Evolutionary conservation across 1,140 invertebrate genomes (phyloP), one percentile per base, ranked within the genome.

Genomic region (Drosophila pallidifrons): DNA sequence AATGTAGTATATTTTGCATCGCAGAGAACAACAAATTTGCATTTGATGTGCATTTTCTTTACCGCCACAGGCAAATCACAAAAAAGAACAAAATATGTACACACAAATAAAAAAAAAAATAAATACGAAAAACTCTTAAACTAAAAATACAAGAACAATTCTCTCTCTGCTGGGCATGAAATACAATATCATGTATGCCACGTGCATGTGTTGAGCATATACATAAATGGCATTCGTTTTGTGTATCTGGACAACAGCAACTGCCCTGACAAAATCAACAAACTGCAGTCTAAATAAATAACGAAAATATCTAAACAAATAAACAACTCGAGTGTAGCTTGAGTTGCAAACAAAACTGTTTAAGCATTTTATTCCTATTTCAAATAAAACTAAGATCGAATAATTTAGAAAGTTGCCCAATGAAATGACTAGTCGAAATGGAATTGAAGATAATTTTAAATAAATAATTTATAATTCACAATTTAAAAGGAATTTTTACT

Each of bases 41-140:
- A 87, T 89, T 80, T 81, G 70, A 75, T 73, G 80, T 52, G 73
- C 69, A 81, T 73, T 73, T 79, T 68, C 60, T 57, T 20, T 63
- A 13, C 51, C 25, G 63, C 57, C 60, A 32, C 16, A 38, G 15
- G 67, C 47, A 63, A 41, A 38, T 41, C 38, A 54, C 8, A 57
- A 30, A 16, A 49, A 61, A 43, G 64, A 45, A 71, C 45, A 72
- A 16, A 32, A 47, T 60, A 58, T 57, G 65, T 58, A 47, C 11
- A 20, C n/a, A 38, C 11, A 11, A 13, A 46, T 1, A 63, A 16
- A 47, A 45, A 11, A 15, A 68, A 25, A 25, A 11, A 15, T 60
- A 25, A 25, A 25, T 25, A 0, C 3, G 0, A 25, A 25, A 25
- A 25, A 25, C 20, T 25, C 20, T 25, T 25, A 25, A 25, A 25